Evolutionary conservation across 2,113 vertebrate species (phyloP).

Genomic region (Talpa occidentalis): DNA sequence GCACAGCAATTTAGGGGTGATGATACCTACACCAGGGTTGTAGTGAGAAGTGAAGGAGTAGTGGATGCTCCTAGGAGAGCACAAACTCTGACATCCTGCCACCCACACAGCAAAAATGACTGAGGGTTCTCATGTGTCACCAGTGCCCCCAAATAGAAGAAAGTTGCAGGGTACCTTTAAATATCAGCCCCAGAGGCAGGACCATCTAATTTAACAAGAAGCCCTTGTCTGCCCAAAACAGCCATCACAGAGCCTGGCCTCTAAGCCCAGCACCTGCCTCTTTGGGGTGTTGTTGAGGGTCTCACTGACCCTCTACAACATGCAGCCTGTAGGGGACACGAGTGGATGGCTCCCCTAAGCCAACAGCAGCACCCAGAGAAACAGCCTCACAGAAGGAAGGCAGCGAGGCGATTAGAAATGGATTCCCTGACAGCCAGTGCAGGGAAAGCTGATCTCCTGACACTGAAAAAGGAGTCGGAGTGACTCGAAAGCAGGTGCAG

Average conservation of each 20-base stretch:
- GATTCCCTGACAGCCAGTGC: background rate
- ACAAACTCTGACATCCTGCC: background rate
- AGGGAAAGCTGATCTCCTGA: background rate
- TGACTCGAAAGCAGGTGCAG: background rate
- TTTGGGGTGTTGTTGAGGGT: background rate
- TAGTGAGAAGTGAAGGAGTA: background rate
- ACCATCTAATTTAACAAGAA: background rate
- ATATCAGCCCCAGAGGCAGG: background rate
- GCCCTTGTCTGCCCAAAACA: background rate
- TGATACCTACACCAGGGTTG: too few species aligned
- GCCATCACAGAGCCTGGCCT: background rate
- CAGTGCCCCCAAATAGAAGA: background rate
- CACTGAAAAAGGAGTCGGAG: background rate
- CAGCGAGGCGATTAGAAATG: background rate
- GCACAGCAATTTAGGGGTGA: background rate
- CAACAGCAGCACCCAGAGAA: background rate
- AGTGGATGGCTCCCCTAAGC: background rate
- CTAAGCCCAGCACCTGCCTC: background rate
- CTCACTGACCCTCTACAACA: background rate
- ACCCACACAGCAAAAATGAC: background rate
- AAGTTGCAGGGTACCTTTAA: background rate
- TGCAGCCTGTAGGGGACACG: background rate
- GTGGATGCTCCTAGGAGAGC: background rate
- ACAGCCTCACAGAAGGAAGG: background rate
- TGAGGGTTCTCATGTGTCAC: background rate